A percentile compares a stretch with the other conserved stretches of the same genome.
Evolutionary conservation across 2,113 vertebrate species (phyloP).

Genomic region (Cryptomyrus ogoouensis): DNA sequence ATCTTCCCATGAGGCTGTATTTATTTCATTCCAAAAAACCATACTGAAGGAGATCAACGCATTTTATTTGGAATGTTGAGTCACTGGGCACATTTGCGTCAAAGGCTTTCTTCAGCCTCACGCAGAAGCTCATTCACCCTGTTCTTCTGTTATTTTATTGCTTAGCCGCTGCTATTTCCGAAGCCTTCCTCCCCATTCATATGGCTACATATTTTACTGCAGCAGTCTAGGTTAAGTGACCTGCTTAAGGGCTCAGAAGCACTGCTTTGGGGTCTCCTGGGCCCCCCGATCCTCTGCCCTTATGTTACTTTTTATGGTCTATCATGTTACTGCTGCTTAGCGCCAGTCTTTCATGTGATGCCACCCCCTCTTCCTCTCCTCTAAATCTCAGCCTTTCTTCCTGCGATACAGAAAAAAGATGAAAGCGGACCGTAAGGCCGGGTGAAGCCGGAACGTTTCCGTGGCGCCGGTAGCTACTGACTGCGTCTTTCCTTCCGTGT

Average conservation of each 20-base stretch:
- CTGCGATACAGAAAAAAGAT: neutral
- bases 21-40: neutral
- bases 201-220: neutral
- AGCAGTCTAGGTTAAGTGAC: neutral
- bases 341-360: neutral
- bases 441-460: neutral
- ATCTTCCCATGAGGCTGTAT: neutral
- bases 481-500: conserved; percentile 32
- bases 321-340: neutral
- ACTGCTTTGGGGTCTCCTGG: neutral
- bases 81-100: neutral
- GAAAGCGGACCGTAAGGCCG: neutral
- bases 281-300: neutral
- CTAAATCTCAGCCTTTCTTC: neutral
- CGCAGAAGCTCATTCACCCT: neutral
- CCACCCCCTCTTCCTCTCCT: neutral
- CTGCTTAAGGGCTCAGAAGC: neutral
- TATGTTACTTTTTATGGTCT: neutral
- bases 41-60: neutral
- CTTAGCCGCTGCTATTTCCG: neutral
- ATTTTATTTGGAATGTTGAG: neutral
- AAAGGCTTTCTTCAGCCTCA: neutral
- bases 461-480: neutral
- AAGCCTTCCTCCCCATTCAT: neutral
- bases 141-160: neutral